Conservation (phyloP, 2,888 invertebrate genomes). For the Lithophane ornitopus region DNA sequence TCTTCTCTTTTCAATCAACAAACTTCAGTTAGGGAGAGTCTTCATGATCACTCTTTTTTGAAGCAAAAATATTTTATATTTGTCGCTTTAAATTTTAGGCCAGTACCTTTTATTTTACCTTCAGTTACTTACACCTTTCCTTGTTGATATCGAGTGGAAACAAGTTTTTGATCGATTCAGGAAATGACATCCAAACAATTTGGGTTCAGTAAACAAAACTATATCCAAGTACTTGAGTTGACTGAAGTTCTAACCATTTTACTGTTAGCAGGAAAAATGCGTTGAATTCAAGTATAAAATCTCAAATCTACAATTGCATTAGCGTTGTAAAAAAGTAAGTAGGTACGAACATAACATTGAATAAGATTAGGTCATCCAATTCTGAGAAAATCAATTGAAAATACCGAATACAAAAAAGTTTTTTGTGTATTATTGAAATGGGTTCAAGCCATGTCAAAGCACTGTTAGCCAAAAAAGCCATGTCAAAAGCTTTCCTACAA, state of each 20-base stretch:
- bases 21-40: not conserved
- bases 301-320: not conserved
- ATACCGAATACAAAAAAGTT: slow-evolving; percentile 7
- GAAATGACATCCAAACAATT: slow-evolving; percentile 39
- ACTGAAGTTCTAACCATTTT: not conserved
- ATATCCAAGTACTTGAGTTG: not conserved
- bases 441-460: slow-evolving; percentile 30
- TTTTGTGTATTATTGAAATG: slow-evolving; percentile 20
- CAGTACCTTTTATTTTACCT: slow-evolving; percentile 20
- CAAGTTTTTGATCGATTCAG: slow-evolving; percentile 50
- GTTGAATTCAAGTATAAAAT: not conserved
- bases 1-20: not conserved
- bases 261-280: slow-evolving; percentile 1
- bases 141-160: slow-evolving; percentile 36
- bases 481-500: not conserved
- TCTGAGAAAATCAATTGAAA: slow-evolving; percentile 31
- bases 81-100: slow-evolving; percentile 10
- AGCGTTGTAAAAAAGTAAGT: not conserved
- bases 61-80: not conserved
- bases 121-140: slow-evolving; percentile 25
- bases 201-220: slow-evolving; percentile 3
- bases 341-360: slow-evolving; percentile 11
- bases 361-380: slow-evolving; percentile 28
- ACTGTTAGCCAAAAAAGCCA: not conserved
- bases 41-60: not conserved